Evolutionary conservation across 2,888 invertebrate species (phyloP).

Genomic region (Drosophila ezoana): DNA sequence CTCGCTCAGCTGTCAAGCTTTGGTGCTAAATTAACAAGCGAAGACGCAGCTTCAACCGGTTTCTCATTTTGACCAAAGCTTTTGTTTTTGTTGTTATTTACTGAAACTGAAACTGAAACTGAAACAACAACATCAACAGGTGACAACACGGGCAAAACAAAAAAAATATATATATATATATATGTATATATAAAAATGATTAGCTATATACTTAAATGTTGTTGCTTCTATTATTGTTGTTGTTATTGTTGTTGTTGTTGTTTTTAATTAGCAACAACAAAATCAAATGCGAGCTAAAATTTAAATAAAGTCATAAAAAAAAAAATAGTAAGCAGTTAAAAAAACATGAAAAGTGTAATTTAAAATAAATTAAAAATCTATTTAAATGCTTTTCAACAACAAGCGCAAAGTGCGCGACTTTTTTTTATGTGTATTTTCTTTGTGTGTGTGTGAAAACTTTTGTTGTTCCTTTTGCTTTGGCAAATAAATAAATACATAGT

Average conservation of each 20-base stretch:
- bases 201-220: constrained; percentile 45
- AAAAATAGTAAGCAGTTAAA: constrained; percentile 19
- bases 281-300: constrained; percentile 45
- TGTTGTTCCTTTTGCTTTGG: not conserved
- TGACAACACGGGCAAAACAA: constrained; percentile 39
- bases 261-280: constrained; percentile 59
- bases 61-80: constrained; percentile 58
- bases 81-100: constrained; percentile 25
- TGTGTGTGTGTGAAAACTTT: constrained; percentile 6
- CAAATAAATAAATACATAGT: constrained; percentile 2
- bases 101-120: too few relatives aligned
- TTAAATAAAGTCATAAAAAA: constrained; percentile 60
- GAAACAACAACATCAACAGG: constrained; percentile 54
- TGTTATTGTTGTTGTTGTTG: constrained; percentile 26
- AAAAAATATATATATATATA: too few relatives aligned
- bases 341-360: constrained; percentile 46
- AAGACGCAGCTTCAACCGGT: constrained; percentile 72
- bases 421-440: constrained; percentile 13
- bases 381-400: constrained; percentile 30
- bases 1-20: constrained; percentile 8
- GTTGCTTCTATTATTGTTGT: constrained; percentile 30
- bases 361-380: constrained; percentile 58
- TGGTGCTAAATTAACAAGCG: constrained; percentile 55
- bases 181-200: constrained; percentile 13
- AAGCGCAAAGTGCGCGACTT: constrained; percentile 35